Base-by-base conservation (phyloP, 2,888 invertebrate species). In the Pocota personata region DNA sequence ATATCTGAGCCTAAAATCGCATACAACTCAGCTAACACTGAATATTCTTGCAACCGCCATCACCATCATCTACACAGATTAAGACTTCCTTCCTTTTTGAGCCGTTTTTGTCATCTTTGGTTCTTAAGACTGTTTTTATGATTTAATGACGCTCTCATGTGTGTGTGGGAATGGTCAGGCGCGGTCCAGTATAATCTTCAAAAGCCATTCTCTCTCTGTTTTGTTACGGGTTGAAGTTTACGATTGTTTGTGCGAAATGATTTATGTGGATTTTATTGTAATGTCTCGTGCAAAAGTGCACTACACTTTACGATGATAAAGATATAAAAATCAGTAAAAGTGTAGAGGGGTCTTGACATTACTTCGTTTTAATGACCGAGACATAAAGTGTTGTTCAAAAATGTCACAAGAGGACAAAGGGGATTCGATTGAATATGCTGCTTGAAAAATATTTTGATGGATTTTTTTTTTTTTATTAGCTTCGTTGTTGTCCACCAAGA, bases 171-270 rank as follows among this genome's bases (percentile, higher is more conserved):
- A 69, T 64, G 24, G 60, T 80, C 48, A 52, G 52, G 32, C 27
- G 50, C 52, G 21, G 55, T 73, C 73, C 73, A 66, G 58, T 57
- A 62, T 64, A 69, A 69, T 82, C 76, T 75, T 76, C 55, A 76
- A 69, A 72, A 58, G 24, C 58, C 58, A 21, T 69, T 62, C 62
- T 60, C 48, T 52, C 62, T 60, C 43, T 32, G 14, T 40, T 14
- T 40, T 6, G 5, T 1, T 24, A 24, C 46, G 24, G 7, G 66
- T 19, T 19, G 30, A 66, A 72, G 21, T 78, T 71, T 66, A 79
- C 73, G 79, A 79, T 66, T 60, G 66, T 73, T 52, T 78, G 72
- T 72, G 82, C 78, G n/a, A 82, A 82, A 78, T 83, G 82, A 83
- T 78, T 83, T 83, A 83, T 77, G 82, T 64, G 43, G 27, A 52